Conservation (phyloP, 2,797 vertebrate species). For the Hapalemur alaotrensis region DNA sequence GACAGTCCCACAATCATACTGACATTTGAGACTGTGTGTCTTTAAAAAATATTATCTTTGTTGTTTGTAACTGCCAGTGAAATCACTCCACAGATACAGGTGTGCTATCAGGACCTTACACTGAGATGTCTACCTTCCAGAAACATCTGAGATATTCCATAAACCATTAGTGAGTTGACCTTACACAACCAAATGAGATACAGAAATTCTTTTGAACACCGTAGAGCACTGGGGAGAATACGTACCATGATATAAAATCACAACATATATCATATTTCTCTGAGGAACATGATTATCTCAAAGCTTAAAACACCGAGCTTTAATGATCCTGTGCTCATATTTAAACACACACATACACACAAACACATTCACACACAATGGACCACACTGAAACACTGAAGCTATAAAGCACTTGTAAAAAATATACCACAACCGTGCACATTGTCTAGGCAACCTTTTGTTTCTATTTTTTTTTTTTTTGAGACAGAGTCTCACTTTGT, state of each 20-base stretch:
- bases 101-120: not conserved
- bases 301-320: not conserved
- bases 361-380: accelerated
- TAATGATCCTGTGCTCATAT: not conserved
- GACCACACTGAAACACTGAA: not conserved
- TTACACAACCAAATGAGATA: not conserved
- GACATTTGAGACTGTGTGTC: not conserved
- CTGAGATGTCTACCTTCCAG: not conserved
- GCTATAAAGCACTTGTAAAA: not conserved
- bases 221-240: not conserved
- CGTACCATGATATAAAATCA: not conserved
- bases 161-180: not conserved
- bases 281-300: not conserved
- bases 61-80: not conserved
- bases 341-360: not conserved
- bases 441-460: not conserved
- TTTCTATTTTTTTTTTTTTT: no score
- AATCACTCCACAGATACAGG: not conserved
- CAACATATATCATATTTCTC: not conserved
- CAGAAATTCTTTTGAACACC: not conserved
- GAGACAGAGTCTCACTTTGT: no score
- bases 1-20: not conserved
- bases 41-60: not conserved
- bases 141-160: not conserved
- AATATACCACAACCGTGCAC: not conserved